Evolutionary conservation across 2,888 invertebrate genomes (phyloP).

Genomic region (Lithosia quadra): DNA sequence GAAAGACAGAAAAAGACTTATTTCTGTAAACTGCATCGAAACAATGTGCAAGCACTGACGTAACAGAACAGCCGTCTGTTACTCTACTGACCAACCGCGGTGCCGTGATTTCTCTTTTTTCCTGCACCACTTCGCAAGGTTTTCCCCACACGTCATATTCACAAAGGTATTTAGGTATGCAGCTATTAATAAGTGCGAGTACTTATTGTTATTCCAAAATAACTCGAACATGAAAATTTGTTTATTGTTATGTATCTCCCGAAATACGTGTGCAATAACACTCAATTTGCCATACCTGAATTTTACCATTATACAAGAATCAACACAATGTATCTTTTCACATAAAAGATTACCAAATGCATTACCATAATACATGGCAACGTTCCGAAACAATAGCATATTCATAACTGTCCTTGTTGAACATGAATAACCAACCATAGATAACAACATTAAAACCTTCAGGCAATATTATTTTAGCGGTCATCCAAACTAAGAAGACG

Average conservation of each 20-base stretch:
- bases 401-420: slow-evolving; percentile 43
- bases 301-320: neutral
- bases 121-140: too few species aligned
- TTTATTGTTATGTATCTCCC: neutral
- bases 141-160: too few species aligned
- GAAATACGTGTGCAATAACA: neutral
- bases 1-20: too few species aligned
- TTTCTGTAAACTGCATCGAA: too few species aligned
- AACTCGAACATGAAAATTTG: neutral
- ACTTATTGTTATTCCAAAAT: neutral
- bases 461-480: slow-evolving; percentile 2
- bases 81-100: too few species aligned
- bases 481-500: neutral
- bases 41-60: too few species aligned
- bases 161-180: too few species aligned
- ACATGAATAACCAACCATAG: slow-evolving; percentile 21
- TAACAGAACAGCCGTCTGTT: too few species aligned
- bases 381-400: slow-evolving; percentile 36
- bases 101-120: too few species aligned
- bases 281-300: slow-evolving; percentile 2
- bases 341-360: slow-evolving; percentile 25
- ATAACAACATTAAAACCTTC: slow-evolving; percentile 17
- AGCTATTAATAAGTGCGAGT: too few species aligned
- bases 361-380: slow-evolving; percentile 41
- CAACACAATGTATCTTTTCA: slow-evolving; percentile 11